phyloP scores from a whole-genome alignment of 2,113 vertebrate species.

The Festucalex cinctus region DNA sequence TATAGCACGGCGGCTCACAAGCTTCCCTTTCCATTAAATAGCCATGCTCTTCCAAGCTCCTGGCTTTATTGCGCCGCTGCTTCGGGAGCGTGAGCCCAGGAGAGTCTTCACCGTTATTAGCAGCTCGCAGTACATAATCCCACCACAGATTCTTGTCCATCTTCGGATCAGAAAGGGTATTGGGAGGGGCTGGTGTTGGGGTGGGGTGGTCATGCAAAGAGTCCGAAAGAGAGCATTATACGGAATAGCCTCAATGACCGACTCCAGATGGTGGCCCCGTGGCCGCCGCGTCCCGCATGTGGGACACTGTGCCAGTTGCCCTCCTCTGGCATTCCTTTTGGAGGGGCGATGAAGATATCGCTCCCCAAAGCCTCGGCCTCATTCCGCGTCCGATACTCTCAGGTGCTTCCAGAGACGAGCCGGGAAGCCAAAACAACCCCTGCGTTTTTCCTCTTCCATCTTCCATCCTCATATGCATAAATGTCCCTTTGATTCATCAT shows the following conservation, averaged over 20 bases:
- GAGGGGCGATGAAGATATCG: constrained; percentile 42
- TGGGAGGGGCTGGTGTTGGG: too few relatives aligned
- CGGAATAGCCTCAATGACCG: constrained; percentile 43
- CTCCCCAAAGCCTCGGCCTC: constrained; percentile 51
- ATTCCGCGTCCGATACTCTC: constrained; percentile 40
- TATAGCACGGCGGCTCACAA: constrained; percentile 66
- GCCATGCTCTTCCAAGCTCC: constrained; percentile 65
- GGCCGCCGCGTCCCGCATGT: constrained; percentile 44
- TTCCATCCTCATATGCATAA: background rate
- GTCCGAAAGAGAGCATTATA: constrained; percentile 17
- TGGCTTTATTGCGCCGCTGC: constrained; percentile 78
- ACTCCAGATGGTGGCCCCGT: constrained; percentile 67
- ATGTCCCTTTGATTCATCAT: constrained; percentile 5
- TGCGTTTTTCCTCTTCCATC: background rate
- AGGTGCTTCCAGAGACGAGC: constrained; percentile 28
- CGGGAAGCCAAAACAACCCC: background rate
- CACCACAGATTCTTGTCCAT: constrained; percentile 59
- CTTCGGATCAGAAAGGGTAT: constrained; percentile 49
- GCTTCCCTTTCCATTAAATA: constrained; percentile 70
- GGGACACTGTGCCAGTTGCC: constrained; percentile 52
- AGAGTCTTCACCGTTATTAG: constrained; percentile 78
- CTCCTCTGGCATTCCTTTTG: constrained; percentile 62
- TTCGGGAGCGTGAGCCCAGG: constrained; percentile 66
- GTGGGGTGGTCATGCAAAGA: background rate
- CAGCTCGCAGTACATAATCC: constrained; percentile 72